These are phyloP conservation scores for Malthinus seriepunctatus DNA, from an alignment of 2,888 invertebrate genomes.

Conservation along the genomic window DNA sequence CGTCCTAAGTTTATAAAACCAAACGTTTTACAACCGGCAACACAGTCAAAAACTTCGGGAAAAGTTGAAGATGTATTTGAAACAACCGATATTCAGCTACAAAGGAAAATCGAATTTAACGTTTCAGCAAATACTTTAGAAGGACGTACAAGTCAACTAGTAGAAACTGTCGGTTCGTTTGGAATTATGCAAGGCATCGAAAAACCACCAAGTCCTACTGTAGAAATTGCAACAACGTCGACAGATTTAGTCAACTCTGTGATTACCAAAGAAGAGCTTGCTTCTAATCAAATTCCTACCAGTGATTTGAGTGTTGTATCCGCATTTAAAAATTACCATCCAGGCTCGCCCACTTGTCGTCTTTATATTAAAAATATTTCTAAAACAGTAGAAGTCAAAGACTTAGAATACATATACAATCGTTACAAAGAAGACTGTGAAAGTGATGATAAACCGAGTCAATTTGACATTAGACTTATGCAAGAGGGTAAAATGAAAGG, in stretches of 20 bases:
- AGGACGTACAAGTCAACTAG: constrained; percentile 16
- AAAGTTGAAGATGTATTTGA: constrained; percentile 63
- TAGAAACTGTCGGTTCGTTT: constrained; percentile 40
- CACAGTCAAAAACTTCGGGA: constrained; percentile 45
- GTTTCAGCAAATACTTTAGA: constrained; percentile 49
- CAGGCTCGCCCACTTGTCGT: constrained; percentile 79
- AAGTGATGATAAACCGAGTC: constrained; percentile 48
- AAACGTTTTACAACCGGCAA: constrained; percentile 27
- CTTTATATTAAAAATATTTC: constrained; percentile 92
- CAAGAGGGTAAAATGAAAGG: constrained; percentile 96
- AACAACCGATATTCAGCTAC: constrained; percentile 52
- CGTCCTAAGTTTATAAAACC: constrained; percentile 60
- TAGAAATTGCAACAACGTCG: constrained; percentile 58
- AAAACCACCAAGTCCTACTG: constrained; percentile 53
- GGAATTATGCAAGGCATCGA: constrained; percentile 38
- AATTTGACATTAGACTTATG: constrained; percentile 79
- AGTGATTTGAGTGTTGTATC: constrained; percentile 74
- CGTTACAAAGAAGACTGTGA: constrained; percentile 59
- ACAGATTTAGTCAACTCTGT: constrained; percentile 37
- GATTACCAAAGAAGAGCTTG: constrained; percentile 68
- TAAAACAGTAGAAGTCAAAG: constrained; percentile 75
- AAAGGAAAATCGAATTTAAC: constrained; percentile 60
- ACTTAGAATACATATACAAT: constrained; percentile 76
- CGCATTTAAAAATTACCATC: constrained; percentile 84
- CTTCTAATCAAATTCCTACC: constrained; percentile 68